Evolutionary conservation across 2,888 invertebrate species (phyloP).

Genomic region (Drosophila demipolita): DNA sequence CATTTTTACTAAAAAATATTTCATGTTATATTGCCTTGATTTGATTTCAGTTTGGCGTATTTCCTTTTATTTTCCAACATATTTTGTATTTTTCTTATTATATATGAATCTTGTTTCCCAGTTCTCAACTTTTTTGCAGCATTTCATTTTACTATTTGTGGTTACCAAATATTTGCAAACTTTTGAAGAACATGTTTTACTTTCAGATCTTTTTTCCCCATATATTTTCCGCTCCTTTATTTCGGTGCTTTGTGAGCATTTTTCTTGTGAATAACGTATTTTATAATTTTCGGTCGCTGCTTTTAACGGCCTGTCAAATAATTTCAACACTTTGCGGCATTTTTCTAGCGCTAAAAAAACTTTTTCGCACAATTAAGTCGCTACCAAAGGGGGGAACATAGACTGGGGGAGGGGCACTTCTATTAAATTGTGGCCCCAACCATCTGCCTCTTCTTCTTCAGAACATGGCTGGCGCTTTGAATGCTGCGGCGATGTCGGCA

Average conservation of each 20-base stretch:
- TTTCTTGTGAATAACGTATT: conserved; percentile 24
- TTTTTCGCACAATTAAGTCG: conserved; percentile 60
- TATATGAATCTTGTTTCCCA: neutral
- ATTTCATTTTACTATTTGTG: conserved; percentile 2
- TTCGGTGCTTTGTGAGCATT: neutral
- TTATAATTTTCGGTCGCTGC: conserved; percentile 52
- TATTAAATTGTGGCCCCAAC: neutral
- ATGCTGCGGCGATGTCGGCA: conserved; percentile 23
- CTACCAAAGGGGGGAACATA: neutral
- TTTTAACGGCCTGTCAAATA: conserved; percentile 51
- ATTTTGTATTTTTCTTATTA: conserved; percentile 1
- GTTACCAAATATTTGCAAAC: conserved; percentile 4
- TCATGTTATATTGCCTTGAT: conserved; percentile 40
- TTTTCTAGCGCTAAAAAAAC: conserved; percentile 47
- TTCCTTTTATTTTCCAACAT: conserved; percentile 7
- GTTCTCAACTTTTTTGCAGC: neutral
- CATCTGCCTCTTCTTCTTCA: neutral
- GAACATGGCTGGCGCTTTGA: neutral
- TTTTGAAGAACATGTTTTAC: neutral
- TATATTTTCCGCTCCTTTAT: neutral
- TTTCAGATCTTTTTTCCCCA: neutral
- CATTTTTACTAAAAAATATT: conserved; percentile 22
- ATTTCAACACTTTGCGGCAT: conserved; percentile 60
- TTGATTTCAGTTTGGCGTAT: conserved; percentile 34
- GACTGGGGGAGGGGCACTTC: neutral